A percentile compares a stretch with the other conserved stretches of the same genome.
Evolutionary conservation across 2,888 invertebrate species (phyloP).

Genomic region (Agrotis segetum): DNA sequence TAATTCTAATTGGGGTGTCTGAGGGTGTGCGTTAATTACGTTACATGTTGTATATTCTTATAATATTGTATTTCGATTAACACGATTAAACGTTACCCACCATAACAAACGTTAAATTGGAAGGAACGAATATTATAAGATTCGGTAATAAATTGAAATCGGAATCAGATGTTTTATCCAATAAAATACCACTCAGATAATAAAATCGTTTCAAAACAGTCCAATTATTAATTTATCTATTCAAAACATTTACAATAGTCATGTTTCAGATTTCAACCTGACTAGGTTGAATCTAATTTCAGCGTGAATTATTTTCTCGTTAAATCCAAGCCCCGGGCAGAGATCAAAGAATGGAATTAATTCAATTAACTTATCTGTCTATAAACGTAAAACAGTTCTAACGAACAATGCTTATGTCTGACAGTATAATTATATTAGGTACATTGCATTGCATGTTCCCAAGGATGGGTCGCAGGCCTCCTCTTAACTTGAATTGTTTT

Average conservation of each 20-base stretch:
- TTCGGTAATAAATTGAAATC: too few species aligned
- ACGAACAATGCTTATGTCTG: constrained; percentile 41
- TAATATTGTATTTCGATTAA: too few species aligned
- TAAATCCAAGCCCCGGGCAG: constrained; percentile 60
- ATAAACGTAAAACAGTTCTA: constrained; percentile 50
- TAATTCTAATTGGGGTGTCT: too few species aligned
- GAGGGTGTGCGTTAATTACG: too few species aligned
- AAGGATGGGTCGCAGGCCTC: too few species aligned
- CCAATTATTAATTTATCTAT: constrained; percentile 58
- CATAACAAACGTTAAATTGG: too few species aligned
- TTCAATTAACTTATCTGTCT: constrained; percentile 73
- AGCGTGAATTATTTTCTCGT: constrained; percentile 64
- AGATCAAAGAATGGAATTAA: constrained; percentile 71
- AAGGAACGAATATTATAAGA: too few species aligned
- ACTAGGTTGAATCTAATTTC: constrained; percentile 66
- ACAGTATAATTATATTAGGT: background rate
- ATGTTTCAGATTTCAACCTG: constrained; percentile 59
- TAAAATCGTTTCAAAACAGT: constrained; percentile 41
- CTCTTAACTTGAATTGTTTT: too few species aligned
- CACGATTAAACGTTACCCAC: too few species aligned
- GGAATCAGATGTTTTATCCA: background rate
- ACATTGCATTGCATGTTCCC: background rate
- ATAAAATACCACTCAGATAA: constrained; percentile 29
- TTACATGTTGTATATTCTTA: too few species aligned
- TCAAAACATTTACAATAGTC: constrained; percentile 56